Base-by-base conservation (phyloP, 2,113 vertebrate species). In the Silurus asotus region DNA sequence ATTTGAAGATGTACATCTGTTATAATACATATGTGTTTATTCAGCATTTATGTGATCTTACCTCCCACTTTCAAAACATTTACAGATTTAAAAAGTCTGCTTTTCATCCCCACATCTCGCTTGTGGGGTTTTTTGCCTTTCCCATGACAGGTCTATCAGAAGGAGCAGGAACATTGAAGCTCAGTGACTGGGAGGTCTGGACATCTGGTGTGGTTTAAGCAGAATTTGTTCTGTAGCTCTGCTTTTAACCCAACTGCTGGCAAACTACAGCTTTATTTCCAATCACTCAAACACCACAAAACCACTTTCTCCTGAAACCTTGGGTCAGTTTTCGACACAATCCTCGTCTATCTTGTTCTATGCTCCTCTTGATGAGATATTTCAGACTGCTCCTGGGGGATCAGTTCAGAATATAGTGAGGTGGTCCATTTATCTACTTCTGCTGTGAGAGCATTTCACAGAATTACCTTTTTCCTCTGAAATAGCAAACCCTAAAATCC, bases 131-230 rank as follows among this genome's bases (percentile, higher is more conserved):
- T 62, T 51, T 65, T 61, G 10, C n/a, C n/a, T 69, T 86, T 84
- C 28, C 25, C 53, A 62, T 13, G 37, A 49, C 51, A 61, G 55
- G 49, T 4, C 49, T 23, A 64, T 82, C 70, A 65, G 17, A 75
- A 81, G 37, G 19, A 49, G 10, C 64, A 48, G 28, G 13, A 75
- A 81, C 23, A 75, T n/a, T 75, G 59, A 70, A 80, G n/a, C 82
- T 81, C 59, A 62, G 45, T 55, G 64, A 51, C 53, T 56, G 51
- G 61, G 83, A 51, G 72, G 65, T 19, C 82, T 82, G 59, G 87
- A 82, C 87, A 90, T 88, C 84, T 89, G 78, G 59, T 88, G 74
- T 72, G 64, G 51, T 88, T 80, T 83, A 3, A 15, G 23, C 45
- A 37, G 65, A 78, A 82, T 72, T 77, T 81, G n/a, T 84, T 61